Conservation (phyloP, 2,888 invertebrate genomes). For the Melanophora roralis region DNA sequence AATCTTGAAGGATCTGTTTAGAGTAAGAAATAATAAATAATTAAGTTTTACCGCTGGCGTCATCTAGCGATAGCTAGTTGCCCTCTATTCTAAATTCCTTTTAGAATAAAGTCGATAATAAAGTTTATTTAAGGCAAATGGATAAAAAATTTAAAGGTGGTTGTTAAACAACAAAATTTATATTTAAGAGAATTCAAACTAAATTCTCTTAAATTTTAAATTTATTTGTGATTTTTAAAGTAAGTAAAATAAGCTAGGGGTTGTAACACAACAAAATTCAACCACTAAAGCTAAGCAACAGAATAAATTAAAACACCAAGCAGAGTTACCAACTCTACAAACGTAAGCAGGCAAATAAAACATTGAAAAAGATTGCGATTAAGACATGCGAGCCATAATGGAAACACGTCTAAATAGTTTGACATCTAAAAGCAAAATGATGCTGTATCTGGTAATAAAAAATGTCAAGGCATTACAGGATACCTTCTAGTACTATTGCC, state of each 20-base stretch:
- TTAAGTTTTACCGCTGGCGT: not conserved
- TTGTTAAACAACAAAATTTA: not conserved
- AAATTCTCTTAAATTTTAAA: slow-evolving; percentile 34
- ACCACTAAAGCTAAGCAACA: slow-evolving; percentile 58
- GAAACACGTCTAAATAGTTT: slow-evolving; percentile 57
- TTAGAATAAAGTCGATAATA: slow-evolving; percentile 54
- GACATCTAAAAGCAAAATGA: slow-evolving; percentile 53
- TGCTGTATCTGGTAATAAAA: slow-evolving; percentile 18
- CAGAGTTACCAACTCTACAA: slow-evolving; percentile 41
- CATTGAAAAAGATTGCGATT: not conserved
- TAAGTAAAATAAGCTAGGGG: slow-evolving; percentile 24
- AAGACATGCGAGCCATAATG: slow-evolving; percentile 29
- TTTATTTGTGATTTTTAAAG: not conserved
- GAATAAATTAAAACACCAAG: slow-evolving; percentile 2
- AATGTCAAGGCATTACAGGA: slow-evolving; percentile 33
- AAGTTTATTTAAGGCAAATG: slow-evolving; percentile 25
- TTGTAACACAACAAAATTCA: slow-evolving; percentile 44
- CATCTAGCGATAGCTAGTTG: slow-evolving; percentile 38
- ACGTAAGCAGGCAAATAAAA: not conserved
- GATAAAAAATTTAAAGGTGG: slow-evolving; percentile 34
- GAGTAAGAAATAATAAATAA: too few relatives aligned
- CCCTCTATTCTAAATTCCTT: not conserved
- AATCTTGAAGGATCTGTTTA: too few relatives aligned
- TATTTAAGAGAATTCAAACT: slow-evolving; percentile 37
- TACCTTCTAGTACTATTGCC: slow-evolving; percentile 36